A percentile compares a stretch with the other conserved stretches of the same genome.
Conservation (phyloP, 2,113 vertebrate species). For the Hemiprocne comata region DNA sequence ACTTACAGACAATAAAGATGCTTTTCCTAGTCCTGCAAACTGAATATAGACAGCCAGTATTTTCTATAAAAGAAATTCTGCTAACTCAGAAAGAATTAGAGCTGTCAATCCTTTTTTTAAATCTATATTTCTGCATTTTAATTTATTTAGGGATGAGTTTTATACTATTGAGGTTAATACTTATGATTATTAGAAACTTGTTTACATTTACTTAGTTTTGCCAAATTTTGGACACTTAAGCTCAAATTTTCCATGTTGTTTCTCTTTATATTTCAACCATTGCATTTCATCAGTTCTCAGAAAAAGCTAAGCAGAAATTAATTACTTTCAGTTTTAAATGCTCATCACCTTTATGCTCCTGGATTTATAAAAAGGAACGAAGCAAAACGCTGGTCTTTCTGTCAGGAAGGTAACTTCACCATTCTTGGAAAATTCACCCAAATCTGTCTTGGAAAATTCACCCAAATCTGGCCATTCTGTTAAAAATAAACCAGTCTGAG, state of each 20-base stretch:
- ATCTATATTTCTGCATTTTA: not conserved
- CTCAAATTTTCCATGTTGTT: not conserved
- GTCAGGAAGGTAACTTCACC: not conserved
- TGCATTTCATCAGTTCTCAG: not conserved
- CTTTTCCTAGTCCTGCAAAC: not conserved
- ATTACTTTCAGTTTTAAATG: not conserved
- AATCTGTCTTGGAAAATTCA: not conserved
- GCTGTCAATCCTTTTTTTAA: not conserved
- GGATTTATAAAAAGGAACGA: not conserved
- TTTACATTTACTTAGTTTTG: not conserved
- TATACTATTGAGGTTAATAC: not conserved
- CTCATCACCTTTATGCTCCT: not conserved
- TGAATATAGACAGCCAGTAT: not conserved
- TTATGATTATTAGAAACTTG: not conserved
- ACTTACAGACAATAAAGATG: not conserved
- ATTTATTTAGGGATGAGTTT: not conserved
- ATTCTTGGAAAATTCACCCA: not conserved
- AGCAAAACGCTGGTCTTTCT: not conserved
- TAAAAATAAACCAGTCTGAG: not conserved
- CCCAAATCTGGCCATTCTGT: not conserved
- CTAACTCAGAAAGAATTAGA: not conserved
- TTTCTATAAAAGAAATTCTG: not conserved
- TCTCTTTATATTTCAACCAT: not conserved
- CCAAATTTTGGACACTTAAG: not conserved
- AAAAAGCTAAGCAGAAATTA: not conserved